A percentile compares a stretch with the other conserved stretches of the same genome.
Conservation (phyloP, 2,797 vertebrate species). For the Pangasius krempfi region DNA sequence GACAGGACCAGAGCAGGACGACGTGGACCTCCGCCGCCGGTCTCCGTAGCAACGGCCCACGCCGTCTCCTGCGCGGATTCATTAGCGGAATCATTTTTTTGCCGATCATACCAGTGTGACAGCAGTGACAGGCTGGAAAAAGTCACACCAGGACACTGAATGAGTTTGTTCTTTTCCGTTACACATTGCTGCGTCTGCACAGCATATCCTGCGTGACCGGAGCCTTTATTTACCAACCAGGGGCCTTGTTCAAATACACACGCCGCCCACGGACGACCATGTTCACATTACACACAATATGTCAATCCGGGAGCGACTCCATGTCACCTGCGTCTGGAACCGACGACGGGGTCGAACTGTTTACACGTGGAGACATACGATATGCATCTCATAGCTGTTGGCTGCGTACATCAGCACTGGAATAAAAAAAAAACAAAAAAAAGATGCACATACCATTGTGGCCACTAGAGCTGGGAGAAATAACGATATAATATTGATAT, state of each 20-base stretch:
- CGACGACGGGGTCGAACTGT: background rate
- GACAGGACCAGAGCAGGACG: background rate
- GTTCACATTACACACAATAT: constrained; percentile 1
- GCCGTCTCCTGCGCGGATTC: background rate
- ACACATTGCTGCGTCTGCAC: constrained; percentile 1
- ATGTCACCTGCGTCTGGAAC: constrained; percentile 19
- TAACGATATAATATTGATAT: no score
- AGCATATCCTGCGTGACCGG: constrained; percentile 38
- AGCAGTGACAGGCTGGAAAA: constrained; percentile 11
- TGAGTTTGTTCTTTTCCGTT: constrained; percentile 36
- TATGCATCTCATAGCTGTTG: background rate
- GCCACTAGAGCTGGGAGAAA: no score
- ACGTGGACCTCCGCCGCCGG: background rate
- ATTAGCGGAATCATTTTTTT: constrained; percentile 40
- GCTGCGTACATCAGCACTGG: background rate
- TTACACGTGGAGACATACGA: background rate
- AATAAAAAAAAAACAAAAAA: no score
- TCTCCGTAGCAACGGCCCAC: constrained; percentile 27
- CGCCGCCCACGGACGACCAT: background rate
- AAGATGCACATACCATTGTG: no score
- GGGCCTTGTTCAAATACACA: constrained; percentile 28
- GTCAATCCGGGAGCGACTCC: background rate
- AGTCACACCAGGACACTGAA: constrained; percentile 6
- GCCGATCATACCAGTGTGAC: constrained; percentile 10
- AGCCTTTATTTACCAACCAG: constrained; percentile 32